Base-by-base conservation (phyloP, 2,888 invertebrate genomes). In the Byasa hedistus region DNA sequence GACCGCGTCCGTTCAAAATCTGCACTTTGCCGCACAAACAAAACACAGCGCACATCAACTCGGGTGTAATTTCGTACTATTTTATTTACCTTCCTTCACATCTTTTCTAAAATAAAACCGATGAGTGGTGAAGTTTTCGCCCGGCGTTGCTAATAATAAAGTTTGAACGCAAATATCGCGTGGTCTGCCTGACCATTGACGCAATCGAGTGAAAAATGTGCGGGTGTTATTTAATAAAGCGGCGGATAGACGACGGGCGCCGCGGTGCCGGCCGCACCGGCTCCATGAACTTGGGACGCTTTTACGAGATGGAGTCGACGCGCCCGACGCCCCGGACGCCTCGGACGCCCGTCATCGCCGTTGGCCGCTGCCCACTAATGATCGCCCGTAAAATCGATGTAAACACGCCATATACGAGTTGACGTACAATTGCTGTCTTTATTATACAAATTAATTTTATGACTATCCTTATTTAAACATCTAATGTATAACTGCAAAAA, bases 191-290 rank as follows among this genome's bases (percentile, higher is more conserved):
- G 85, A 82, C 82, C 85, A 89, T 88, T 91, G 91, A 91, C 91
- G 91, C 84, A 91, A 89, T 87, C 81, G 82, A 75, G 79, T 82
- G 85, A 89, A 89, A 91, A 91, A 89, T 89, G 84, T 84, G 84
- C 81, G 80, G 81, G 79, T 79, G 83, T 86, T 87, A 87, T 89
- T 90, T 85, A 86, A 85, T 87, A 81, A 84, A 83, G 79, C 76
- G 74, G 72, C 81, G 85, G 84, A 85, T 86, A 89, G 81, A 80
- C 80, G 77, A 82, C 80, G 82, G 85, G 82, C 79, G 84, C 76
- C 74, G 71, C 69, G 71, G 69, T 72, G 73, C 70, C 75, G 77
- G 79, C 75, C 79, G 73, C 75, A 75, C 73, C 77, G 72, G 75
- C 64, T 79, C 87, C 89, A 77, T 87, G 89, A 88, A 89, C 89